Evolutionary conservation across 2,888 invertebrate genomes (phyloP).

Genomic region (Lochmaea crataegi): DNA sequence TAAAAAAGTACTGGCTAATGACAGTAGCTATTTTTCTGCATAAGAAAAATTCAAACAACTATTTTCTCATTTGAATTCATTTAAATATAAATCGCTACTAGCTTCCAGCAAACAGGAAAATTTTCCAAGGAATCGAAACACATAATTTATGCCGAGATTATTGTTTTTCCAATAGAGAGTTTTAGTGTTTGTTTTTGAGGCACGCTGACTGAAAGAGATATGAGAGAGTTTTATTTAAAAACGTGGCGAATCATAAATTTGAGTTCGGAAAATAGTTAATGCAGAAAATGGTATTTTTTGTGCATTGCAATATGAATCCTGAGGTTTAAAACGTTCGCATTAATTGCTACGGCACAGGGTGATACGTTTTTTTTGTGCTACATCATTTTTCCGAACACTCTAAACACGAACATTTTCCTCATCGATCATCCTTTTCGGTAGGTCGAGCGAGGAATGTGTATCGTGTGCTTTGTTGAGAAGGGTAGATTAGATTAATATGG

Average conservation of each 20-base stretch:
- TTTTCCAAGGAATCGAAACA: background rate
- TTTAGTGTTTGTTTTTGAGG: background rate
- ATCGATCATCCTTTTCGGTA: no score
- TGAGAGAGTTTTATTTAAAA: background rate
- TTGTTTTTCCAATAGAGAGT: conserved; percentile 10
- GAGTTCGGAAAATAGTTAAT: background rate
- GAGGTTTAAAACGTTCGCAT: background rate
- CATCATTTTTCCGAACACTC: no score
- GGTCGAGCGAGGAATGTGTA: no score
- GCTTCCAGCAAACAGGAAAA: background rate
- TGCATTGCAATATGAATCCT: background rate
- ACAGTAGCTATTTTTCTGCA: background rate
- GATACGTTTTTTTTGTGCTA: no score
- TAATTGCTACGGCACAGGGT: no score
- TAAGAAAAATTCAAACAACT: background rate
- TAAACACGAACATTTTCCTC: no score
- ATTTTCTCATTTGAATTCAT: conserved; percentile 13
- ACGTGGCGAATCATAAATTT: background rate
- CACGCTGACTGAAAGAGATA: background rate
- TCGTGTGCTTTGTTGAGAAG: no score
- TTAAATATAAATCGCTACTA: background rate
- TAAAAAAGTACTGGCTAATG: no score
- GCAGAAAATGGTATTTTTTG: background rate
- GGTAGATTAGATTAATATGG: no score
- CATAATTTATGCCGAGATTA: conserved; percentile 1